Percentiles rank a stretch among this genome's conserved stretches.
Conservation (phyloP, 1,140 invertebrate genomes). For the Plutomurus gul region DNA sequence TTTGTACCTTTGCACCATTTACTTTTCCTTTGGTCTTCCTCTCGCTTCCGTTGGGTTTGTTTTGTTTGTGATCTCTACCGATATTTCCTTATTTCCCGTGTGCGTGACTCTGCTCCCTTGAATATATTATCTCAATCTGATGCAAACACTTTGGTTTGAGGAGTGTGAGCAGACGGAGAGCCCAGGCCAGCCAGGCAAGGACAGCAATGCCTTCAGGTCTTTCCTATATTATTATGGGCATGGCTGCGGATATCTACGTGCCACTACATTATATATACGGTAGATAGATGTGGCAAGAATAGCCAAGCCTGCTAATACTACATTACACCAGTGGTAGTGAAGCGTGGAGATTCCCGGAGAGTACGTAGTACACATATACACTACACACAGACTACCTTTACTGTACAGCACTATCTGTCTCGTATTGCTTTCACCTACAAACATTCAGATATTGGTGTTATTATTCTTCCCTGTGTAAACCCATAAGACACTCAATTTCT, state of each 20-base stretch:
- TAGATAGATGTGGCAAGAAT: too few species aligned
- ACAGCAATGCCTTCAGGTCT: not conserved
- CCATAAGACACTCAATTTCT: not conserved
- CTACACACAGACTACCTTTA: too few species aligned
- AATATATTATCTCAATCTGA: slow-evolving; percentile 27
- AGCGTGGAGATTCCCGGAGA: too few species aligned
- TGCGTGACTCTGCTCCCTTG: slow-evolving; percentile 26
- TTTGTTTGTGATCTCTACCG: slow-evolving; percentile 32
- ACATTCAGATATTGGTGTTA: not conserved
- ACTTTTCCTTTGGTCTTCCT: not conserved
- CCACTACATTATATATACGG: not conserved
- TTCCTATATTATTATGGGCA: too few species aligned
- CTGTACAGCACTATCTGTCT: too few species aligned
- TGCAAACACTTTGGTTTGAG: not conserved
- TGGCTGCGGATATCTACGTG: too few species aligned
- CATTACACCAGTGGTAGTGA: too few species aligned
- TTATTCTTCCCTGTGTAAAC: not conserved
- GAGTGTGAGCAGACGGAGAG: not conserved
- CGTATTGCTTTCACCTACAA: too few species aligned
- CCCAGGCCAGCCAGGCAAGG: not conserved
- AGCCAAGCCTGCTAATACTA: too few species aligned
- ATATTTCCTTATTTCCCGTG: slow-evolving; percentile 41
- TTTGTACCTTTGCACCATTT: slow-evolving; percentile 27
- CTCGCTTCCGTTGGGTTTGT: slow-evolving; percentile 18
- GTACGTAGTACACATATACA: too few species aligned